These are phyloP conservation scores for Protonemura montana DNA, from an alignment of 2,888 invertebrate species.

Conservation along the genomic window DNA sequence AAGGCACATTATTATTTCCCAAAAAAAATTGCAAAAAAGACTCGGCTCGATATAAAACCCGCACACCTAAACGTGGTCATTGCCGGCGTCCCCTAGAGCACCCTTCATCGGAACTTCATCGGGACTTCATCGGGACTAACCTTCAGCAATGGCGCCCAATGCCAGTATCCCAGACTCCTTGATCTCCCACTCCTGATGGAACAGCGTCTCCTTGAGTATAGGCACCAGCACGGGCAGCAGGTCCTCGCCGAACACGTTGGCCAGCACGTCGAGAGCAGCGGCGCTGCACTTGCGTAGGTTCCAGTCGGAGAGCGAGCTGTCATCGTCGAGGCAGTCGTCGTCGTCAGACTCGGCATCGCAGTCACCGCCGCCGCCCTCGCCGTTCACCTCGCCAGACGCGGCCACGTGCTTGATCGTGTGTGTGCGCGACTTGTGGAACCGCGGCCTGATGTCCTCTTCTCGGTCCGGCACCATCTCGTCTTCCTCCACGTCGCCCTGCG, in stretches of 20 bases:
- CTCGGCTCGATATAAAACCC: too few species aligned
- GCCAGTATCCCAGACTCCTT: constrained; percentile 95
- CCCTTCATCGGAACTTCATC: too few species aligned
- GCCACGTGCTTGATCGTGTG: constrained; percentile 77
- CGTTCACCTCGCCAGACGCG: constrained; percentile 57
- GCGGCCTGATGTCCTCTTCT: constrained; percentile 95
- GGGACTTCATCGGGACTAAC: too few species aligned
- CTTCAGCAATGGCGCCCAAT: constrained; percentile 90
- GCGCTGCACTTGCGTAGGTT: constrained; percentile 95
- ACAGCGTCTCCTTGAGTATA: constrained; percentile 94
- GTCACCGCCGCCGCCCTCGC: constrained; percentile 61
- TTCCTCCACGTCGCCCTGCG: constrained; percentile 92
- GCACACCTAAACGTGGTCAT: too few species aligned
- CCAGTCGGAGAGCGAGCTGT: constrained; percentile 95
- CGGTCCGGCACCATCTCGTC: constrained; percentile 97
- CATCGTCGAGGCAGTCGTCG: constrained; percentile 83
- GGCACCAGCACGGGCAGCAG: constrained; percentile 93
- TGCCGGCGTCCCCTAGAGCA: too few species aligned
- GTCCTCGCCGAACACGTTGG: constrained; percentile 96
- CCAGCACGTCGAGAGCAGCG: constrained; percentile 95
- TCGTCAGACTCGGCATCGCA: constrained; percentile 77
- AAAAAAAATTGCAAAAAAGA: too few species aligned
- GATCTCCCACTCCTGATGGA: constrained; percentile 94
- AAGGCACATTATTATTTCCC: too few species aligned
- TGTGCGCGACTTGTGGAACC: constrained; percentile 94